Evolutionary conservation across 2,888 invertebrate species (phyloP), one percentile per base, ranked within the genome.

Genomic region (Drosophila lutescens): DNA sequence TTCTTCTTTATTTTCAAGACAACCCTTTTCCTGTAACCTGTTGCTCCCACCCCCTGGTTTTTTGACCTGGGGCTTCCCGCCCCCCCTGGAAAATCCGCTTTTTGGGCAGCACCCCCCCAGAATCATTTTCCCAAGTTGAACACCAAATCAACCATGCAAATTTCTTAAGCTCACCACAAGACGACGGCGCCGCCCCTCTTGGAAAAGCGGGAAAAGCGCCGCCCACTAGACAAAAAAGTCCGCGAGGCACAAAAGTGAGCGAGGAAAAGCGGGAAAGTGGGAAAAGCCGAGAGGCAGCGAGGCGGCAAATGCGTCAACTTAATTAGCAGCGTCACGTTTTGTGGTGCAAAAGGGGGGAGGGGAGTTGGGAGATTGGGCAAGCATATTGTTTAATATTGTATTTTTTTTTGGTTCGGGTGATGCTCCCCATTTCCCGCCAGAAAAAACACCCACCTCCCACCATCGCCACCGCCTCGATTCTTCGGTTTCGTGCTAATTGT

Each of bases 301-400:
- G 77, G 65, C 78, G 76, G 78, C 77, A 79, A 85, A 79, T 86
- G 87, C 85, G 85, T 86, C 85, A 86, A 88, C 89, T 86, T 86
- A 86, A 86, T 86, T 86, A 86, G 86, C 85, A 78, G 81, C 86
- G 89, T 88, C 86, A 88, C 86, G 87, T 86, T 81, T 80, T 69
- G 49, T 38, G 50, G 54, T 34, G 30, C 30, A 46, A 26, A 10
- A 6, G 26, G 1, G 30, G 12, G n/a, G 17, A 51, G 46, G 15
- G 32, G 15, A 17, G 8, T 4, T 34, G 34, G 32, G 7, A 49
- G 41, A 15, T 15, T 38, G 57, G 70, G 56, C 56, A 41, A 70
- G 82, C 85, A 85, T 82, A 87, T 83, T 83, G 86, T 79, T 81
- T 69, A 79, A 85, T 87, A 85, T 88, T 79, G 79, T 87, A 55